phyloP scores from a whole-genome alignment of 1,140 invertebrate species.

The Camponotus floridanus region DNA sequence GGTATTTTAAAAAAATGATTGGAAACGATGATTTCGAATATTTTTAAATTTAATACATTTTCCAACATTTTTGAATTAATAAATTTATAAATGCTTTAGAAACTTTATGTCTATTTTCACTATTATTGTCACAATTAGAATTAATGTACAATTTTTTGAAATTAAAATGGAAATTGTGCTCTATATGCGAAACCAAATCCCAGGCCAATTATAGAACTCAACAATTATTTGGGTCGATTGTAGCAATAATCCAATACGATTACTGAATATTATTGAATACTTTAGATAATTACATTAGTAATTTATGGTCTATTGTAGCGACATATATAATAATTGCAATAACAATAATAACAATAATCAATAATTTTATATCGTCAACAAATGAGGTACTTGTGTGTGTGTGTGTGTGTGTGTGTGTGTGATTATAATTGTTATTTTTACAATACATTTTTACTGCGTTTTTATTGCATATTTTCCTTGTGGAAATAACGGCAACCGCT shows the following conservation, averaged over 20 bases:
- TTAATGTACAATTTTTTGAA: constrained; percentile 17
- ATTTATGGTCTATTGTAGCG: constrained; percentile 36
- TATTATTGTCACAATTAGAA: constrained; percentile 32
- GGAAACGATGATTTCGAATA: neutral
- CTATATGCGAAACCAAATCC: constrained; percentile 28
- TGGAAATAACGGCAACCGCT: constrained; percentile 7
- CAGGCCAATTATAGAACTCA: constrained; percentile 48
- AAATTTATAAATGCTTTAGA: neutral
- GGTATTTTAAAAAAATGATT: neutral
- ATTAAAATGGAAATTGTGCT: constrained; percentile 41
- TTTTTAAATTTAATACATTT: neutral
- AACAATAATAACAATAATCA: constrained; percentile 43
- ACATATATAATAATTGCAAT: constrained; percentile 31
- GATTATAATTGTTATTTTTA: constrained; percentile 24
- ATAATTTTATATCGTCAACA: constrained; percentile 54
- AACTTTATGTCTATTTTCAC: neutral
- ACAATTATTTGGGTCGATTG: constrained; percentile 53
- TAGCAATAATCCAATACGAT: constrained; percentile 39
- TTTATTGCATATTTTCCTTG: constrained; percentile 13
- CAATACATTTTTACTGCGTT: neutral
- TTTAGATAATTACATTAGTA: constrained; percentile 55
- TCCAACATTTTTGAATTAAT: constrained; percentile 21
- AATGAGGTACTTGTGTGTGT: neutral
- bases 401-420: no score
- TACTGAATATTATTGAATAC: constrained; percentile 44